Evolutionary conservation across 1,140 invertebrate species (phyloP).

Genomic region (Lethrus apterus): DNA sequence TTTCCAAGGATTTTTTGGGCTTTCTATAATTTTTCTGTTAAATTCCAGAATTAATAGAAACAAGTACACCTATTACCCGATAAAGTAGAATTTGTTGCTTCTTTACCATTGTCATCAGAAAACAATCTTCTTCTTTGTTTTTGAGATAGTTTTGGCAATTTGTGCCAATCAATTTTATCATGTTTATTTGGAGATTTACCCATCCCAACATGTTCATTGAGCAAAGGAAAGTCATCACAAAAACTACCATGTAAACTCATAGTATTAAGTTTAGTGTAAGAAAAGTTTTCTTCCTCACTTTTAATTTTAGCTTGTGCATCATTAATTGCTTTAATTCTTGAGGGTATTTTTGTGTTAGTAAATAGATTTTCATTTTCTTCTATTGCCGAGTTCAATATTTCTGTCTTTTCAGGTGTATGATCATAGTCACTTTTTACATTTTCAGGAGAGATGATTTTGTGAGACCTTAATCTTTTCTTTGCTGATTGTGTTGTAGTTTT

Average conservation of each 20-base stretch:
- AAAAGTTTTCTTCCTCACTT: conserved; percentile 23
- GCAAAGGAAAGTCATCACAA: conserved; percentile 23
- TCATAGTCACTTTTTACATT: conserved; percentile 19
- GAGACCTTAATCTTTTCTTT: conserved; percentile 41
- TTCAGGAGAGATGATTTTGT: conserved; percentile 25
- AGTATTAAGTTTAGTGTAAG: conserved; percentile 25
- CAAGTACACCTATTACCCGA: too few relatives aligned
- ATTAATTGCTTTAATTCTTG: conserved; percentile 45
- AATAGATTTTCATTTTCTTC: neutral
- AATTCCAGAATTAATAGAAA: too few relatives aligned
- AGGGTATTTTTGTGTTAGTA: conserved; percentile 31
- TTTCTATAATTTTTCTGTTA: too few relatives aligned
- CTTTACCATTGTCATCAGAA: conserved; percentile 25
- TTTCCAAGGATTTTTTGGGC: conserved; percentile 40
- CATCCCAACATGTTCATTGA: conserved; percentile 22
- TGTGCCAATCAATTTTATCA: conserved; percentile 29
- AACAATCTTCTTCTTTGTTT: conserved; percentile 49
- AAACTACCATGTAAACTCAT: neutral
- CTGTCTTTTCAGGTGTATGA: conserved; percentile 1
- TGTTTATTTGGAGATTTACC: conserved; percentile 22
- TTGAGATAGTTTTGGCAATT: conserved; percentile 48
- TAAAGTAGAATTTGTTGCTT: neutral
- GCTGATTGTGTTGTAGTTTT: conserved; percentile 27
- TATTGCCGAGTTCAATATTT: conserved; percentile 4
- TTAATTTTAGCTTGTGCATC: conserved; percentile 41